A percentile compares a stretch with the other conserved stretches of the same genome.
Conservation (phyloP, 2,797 vertebrate genomes). For the Hydrolagus colliei region DNA sequence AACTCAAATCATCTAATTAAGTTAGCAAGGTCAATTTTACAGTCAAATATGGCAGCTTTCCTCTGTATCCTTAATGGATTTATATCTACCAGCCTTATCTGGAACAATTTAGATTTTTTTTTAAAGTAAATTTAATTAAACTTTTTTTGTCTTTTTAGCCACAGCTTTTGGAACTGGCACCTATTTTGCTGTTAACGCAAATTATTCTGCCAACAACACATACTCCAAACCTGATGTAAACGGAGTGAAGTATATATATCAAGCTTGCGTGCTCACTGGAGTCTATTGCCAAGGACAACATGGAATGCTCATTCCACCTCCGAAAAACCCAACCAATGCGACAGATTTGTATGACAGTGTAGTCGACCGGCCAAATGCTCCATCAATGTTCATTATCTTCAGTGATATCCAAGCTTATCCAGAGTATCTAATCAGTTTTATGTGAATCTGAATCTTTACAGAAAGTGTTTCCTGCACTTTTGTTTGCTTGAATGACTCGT, state of each 20-base stretch:
- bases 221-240: slow-evolving; percentile 59
- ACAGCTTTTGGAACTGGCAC: slow-evolving; percentile 62
- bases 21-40: no score
- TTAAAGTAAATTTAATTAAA: background rate
- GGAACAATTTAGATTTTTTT: no score
- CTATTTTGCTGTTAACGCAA: slow-evolving; percentile 73
- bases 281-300: slow-evolving; percentile 42
- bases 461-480: no score
- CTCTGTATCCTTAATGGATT: no score
- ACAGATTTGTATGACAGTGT: slow-evolving; percentile 63
- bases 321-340: slow-evolving; percentile 41
- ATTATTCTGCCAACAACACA: slow-evolving; percentile 53
- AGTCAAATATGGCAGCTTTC: no score
- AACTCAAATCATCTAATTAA: no score
- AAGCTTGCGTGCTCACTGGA: slow-evolving; percentile 76
- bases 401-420: slow-evolving; percentile 76
- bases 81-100: no score
- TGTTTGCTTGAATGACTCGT: no score
- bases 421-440: slow-evolving; percentile 79
- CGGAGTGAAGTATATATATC: slow-evolving; percentile 67
- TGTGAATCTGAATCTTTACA: background rate
- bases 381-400: slow-evolving; percentile 72
- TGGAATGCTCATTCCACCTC: slow-evolving; percentile 55
- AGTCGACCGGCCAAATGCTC: slow-evolving; percentile 44
- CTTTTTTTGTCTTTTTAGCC: slow-evolving; percentile 51